Base-by-base conservation (phyloP, 2,888 invertebrate species). In the Drosophila neonasuta region DNA sequence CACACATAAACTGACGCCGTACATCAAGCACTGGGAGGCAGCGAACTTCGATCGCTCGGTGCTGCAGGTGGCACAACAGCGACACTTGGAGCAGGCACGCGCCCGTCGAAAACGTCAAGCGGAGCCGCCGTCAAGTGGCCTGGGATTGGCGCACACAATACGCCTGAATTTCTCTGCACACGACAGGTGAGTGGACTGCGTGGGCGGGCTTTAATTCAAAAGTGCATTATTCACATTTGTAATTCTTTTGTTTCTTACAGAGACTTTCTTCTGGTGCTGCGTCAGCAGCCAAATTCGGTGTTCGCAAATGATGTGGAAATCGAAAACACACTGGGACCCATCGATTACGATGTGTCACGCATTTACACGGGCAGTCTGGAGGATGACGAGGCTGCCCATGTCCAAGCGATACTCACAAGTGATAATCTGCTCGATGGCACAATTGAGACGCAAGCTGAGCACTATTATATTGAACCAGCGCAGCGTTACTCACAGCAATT, bases 351-450 rank as follows among this genome's bases (percentile, higher is more conserved):
- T 92, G 93, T 94, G 58, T 93, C 93, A 61, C 93, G 94, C 79
- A 94, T 95, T 79, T 96, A 96, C 91, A 93, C 93, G 46, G 97
- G 97, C 76, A 93, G 93, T 78, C 92, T 97, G 72, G 95, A 95
- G 93, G 96, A 96, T 92, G 97, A 97, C 85, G 96, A 96, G 74
- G 93, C 93, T 51, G 95, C 97, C 11, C 92, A 93, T 76, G 96
- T 97, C 57, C 95, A 96, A 88, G 98, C 97, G 42, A 92, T 97
- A 84, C 93, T 98, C 82, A 97, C 97, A 68, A 93, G 93, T 64
- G 95, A 97, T 68, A 97, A 97, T 62, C 93, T 97, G 64, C 96
- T 98, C 91, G 97, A 98, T 89, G 98, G 97, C 57, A 95, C 95
- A 59, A 95, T 98, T 88, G 93, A 94, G 90, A 95, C 96, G 55